phyloP scores from a whole-genome alignment of 2,113 vertebrate genomes.

The Cynocephalus volans region DNA sequence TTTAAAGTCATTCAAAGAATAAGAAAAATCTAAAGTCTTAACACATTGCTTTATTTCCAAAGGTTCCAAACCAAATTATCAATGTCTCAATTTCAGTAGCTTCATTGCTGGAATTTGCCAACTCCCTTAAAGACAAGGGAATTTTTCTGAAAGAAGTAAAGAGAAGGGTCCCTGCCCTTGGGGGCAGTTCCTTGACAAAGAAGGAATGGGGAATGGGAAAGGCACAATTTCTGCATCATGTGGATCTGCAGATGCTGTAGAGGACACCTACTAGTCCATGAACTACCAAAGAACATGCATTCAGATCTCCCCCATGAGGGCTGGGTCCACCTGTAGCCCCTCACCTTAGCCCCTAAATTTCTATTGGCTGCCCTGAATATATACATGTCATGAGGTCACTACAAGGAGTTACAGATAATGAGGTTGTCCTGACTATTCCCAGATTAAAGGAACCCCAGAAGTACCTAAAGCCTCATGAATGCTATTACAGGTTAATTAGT shows the following conservation, averaged over 20 bases:
- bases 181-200: not conserved
- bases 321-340: not conserved
- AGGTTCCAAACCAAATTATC: too few relatives aligned
- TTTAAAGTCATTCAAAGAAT: not conserved
- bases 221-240: not conserved
- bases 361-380: not conserved
- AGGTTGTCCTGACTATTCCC: not conserved
- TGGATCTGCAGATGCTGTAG: not conserved
- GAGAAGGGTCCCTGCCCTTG: not conserved
- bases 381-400: rapidly evolving
- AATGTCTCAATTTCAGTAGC: too few relatives aligned
- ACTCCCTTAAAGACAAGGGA: not conserved
- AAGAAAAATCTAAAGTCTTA: not conserved
- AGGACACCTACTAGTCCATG: too few relatives aligned
- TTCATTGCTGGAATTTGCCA: too few relatives aligned
- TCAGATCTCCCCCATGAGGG: not conserved
- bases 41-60: too few relatives aligned
- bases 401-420: not conserved
- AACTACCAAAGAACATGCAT: not conserved
- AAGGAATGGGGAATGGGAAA: not conserved
- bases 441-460: not conserved
- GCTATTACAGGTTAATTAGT: not conserved
- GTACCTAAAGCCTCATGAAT: not conserved
- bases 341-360: not conserved
- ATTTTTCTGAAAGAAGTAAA: slow-evolving; percentile 18